These are phyloP conservation scores for Cryptosula pallasiana DNA, from an alignment of 2,888 invertebrate species.

Conservation along the genomic window DNA sequence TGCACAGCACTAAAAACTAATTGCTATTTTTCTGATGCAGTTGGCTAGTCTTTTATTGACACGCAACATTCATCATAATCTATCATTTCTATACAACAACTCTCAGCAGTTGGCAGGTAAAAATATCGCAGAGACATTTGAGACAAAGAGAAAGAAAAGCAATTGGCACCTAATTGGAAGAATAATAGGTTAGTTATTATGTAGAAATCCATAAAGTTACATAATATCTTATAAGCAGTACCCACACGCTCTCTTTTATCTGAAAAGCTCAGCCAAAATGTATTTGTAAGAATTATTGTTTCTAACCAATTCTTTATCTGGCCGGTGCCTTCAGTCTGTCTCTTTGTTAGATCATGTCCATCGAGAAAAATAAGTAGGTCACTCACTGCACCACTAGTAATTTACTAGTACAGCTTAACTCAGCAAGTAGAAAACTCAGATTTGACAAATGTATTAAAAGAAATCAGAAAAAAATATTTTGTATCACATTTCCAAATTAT, in stretches of 20 bases:
- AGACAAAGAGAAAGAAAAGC: neutral
- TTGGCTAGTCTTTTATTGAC: too few relatives aligned
- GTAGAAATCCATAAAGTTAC: neutral
- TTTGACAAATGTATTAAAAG: too few relatives aligned
- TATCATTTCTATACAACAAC: too few relatives aligned
- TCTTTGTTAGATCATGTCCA: too few relatives aligned
- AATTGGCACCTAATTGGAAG: conserved; percentile 3
- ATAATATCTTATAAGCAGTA: neutral
- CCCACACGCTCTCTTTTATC: conserved; percentile 1
- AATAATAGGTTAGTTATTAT: neutral
- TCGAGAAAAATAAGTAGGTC: too few relatives aligned
- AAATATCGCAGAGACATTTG: neutral
- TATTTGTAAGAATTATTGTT: neutral
- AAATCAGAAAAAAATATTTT: too few relatives aligned
- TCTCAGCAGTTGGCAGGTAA: neutral
- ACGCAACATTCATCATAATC: too few relatives aligned
- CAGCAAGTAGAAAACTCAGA: too few relatives aligned
- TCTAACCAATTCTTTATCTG: neutral
- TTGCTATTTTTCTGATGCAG: conserved; percentile 11
- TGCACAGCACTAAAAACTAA: conserved; percentile 1
- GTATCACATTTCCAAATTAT: too few relatives aligned
- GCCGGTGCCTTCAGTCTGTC: too few relatives aligned
- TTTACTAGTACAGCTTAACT: too few relatives aligned
- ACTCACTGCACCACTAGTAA: too few relatives aligned
- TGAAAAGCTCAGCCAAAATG: neutral